A percentile compares a stretch with the other conserved stretches of the same genome.
Evolutionary conservation across 1,140 invertebrate species (phyloP).

Genomic region (Zaprionus taronus): DNA sequence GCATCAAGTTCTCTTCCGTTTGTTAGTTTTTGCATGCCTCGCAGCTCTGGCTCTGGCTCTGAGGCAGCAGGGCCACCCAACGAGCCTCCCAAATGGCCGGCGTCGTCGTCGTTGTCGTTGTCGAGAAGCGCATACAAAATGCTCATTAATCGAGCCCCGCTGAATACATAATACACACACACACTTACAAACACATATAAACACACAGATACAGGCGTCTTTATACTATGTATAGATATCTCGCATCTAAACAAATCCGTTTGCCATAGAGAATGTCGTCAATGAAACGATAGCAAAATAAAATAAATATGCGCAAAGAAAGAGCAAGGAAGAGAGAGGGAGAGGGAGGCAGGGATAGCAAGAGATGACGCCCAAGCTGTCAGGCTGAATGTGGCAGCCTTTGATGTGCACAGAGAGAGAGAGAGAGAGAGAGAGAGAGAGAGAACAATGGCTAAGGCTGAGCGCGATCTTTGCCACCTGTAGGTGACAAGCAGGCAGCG

Average conservation of each 20-base stretch:
- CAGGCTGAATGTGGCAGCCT: slow-evolving; percentile 9
- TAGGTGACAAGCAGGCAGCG: slow-evolving; percentile 18
- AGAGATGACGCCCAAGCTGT: slow-evolving; percentile 45
- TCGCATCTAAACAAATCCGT: slow-evolving; percentile 50
- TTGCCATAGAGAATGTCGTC: slow-evolving; percentile 66
- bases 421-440: too few species aligned
- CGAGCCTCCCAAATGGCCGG: slow-evolving; percentile 59
- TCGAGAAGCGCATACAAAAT: slow-evolving; percentile 75
- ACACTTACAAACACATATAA: slow-evolving; percentile 21
- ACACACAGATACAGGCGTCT: not conserved
- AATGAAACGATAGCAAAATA: slow-evolving; percentile 62
- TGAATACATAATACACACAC: slow-evolving; percentile 42
- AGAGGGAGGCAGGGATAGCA: not conserved
- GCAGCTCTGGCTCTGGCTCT: slow-evolving; percentile 6
- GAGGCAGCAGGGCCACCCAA: not conserved
- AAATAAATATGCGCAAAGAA: slow-evolving; percentile 29
- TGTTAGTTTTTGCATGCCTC: slow-evolving; percentile 47
- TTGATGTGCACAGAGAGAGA: slow-evolving; percentile 1
- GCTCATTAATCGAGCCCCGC: slow-evolving; percentile 70
- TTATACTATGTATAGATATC: slow-evolving; percentile 14
- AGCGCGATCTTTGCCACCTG: slow-evolving; percentile 55
- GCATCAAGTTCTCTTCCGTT: slow-evolving; percentile 52
- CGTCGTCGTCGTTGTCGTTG: not conserved
- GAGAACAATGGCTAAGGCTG: slow-evolving; percentile 29
- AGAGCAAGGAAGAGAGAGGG: not conserved